Percentiles rank a stretch among this genome's conserved stretches.
Conservation (phyloP, 2,797 vertebrate genomes). For the Orientallactaga sibirica region DNA sequence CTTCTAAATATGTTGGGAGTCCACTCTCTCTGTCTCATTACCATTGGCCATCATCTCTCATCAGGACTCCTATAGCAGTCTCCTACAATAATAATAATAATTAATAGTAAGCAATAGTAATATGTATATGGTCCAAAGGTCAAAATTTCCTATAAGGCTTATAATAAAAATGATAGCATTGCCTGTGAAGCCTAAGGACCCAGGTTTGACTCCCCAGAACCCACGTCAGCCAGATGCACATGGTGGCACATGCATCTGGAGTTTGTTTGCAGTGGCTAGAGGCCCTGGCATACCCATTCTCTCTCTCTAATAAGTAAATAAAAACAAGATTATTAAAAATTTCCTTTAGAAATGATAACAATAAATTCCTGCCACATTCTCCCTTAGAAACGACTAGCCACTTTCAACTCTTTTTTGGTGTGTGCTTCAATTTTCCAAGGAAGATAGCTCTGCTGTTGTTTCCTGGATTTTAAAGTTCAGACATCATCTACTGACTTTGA, state of each 20-base stretch:
- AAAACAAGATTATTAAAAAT: too few species aligned
- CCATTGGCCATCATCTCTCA: neutral
- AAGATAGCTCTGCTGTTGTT: neutral
- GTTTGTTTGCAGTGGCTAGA: too few species aligned
- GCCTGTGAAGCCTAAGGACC: too few species aligned
- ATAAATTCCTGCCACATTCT: neutral
- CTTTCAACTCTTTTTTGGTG: conserved; percentile 17
- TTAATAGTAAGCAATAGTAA: neutral
- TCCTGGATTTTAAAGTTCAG: conserved; percentile 53
- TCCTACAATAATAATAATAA: neutral
- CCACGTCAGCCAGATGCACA: too few species aligned
- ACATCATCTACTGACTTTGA: conserved; percentile 33
- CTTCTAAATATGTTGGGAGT: neutral
- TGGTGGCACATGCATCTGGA: too few species aligned
- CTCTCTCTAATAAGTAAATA: too few species aligned
- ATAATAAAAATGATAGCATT: neutral
- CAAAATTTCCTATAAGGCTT: conserved; percentile 11
- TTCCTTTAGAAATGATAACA: too few species aligned
- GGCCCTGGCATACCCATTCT: too few species aligned
- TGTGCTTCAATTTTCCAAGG: conserved; percentile 49
- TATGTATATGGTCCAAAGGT: neutral
- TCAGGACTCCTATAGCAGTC: neutral
- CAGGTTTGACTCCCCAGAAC: too few species aligned
- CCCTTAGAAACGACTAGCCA: neutral
- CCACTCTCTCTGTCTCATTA: neutral